Conservation (phyloP, 2,888 invertebrate genomes). For the Acrobasis suavella region DNA sequence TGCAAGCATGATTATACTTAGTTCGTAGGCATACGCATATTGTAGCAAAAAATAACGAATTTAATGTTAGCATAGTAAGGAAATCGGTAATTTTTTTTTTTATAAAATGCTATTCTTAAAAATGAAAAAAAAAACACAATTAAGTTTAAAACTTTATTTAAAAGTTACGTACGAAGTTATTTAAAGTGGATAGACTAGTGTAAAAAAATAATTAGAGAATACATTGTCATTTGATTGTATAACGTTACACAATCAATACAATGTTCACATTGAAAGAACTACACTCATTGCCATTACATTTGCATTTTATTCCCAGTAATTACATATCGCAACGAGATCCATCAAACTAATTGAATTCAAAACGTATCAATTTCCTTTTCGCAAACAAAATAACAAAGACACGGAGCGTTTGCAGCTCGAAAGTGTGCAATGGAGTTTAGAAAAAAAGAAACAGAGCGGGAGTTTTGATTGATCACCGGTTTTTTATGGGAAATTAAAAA, state of each 20-base stretch:
- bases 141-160: too few relatives aligned
- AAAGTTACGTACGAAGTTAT: too few relatives aligned
- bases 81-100: too few relatives aligned
- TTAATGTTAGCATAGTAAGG: too few relatives aligned
- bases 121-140: too few relatives aligned
- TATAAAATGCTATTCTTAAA: too few relatives aligned
- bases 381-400: slow-evolving; percentile 74
- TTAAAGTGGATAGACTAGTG: too few relatives aligned
- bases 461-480: slow-evolving; percentile 81
- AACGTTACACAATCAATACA: background rate
- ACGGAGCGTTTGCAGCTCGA: slow-evolving; percentile 77
- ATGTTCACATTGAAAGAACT: background rate
- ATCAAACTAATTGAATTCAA: slow-evolving; percentile 74
- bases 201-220: too few relatives aligned
- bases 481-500: slow-evolving; percentile 82
- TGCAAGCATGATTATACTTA: too few relatives aligned
- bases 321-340: slow-evolving; percentile 46
- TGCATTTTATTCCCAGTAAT: slow-evolving; percentile 13
- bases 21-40: too few relatives aligned
- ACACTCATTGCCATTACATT: background rate
- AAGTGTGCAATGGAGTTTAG: slow-evolving; percentile 76
- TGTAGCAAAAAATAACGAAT: too few relatives aligned
- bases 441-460: slow-evolving; percentile 68
- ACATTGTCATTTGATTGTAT: background rate
- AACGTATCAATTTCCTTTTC: slow-evolving; percentile 73